phyloP scores from a whole-genome alignment of 2,888 invertebrate genomes.

The Merodon equestris region DNA sequence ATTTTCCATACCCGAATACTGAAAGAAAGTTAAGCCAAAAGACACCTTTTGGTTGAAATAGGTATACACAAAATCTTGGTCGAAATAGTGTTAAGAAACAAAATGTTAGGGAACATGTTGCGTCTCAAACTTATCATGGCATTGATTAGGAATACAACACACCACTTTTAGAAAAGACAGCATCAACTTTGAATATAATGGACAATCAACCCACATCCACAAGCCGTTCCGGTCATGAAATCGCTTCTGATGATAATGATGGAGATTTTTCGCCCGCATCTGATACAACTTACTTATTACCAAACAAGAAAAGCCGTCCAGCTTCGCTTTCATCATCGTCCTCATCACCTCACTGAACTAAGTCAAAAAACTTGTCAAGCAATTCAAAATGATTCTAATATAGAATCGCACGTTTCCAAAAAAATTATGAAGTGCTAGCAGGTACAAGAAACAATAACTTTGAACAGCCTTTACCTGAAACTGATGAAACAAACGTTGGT shows the following conservation, averaged over 20 bases:
- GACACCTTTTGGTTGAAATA: no score
- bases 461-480: no score
- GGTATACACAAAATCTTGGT: no score
- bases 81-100: no score
- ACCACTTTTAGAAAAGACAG: conserved; percentile 16
- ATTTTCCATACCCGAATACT: no score
- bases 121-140: conserved; percentile 18
- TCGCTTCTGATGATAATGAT: conserved; percentile 22
- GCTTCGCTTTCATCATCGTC: conserved; percentile 1
- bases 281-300: conserved; percentile 16
- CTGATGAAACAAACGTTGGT: no score
- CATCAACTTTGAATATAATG: conserved; percentile 16
- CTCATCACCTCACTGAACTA: background rate
- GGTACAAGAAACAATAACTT: no score
- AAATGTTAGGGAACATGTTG: conserved; percentile 8
- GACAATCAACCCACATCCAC: conserved; percentile 18
- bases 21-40: no score
- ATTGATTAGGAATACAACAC: conserved; percentile 15
- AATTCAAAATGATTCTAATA: background rate
- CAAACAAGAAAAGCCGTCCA: conserved; percentile 16
- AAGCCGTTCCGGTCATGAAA: conserved; percentile 13
- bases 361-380: background rate
- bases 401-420: background rate
- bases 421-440: no score
- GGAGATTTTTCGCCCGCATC: conserved; percentile 22